Base-by-base conservation (phyloP, 2,113 vertebrate species). In the Danionella cerebrum region DNA sequence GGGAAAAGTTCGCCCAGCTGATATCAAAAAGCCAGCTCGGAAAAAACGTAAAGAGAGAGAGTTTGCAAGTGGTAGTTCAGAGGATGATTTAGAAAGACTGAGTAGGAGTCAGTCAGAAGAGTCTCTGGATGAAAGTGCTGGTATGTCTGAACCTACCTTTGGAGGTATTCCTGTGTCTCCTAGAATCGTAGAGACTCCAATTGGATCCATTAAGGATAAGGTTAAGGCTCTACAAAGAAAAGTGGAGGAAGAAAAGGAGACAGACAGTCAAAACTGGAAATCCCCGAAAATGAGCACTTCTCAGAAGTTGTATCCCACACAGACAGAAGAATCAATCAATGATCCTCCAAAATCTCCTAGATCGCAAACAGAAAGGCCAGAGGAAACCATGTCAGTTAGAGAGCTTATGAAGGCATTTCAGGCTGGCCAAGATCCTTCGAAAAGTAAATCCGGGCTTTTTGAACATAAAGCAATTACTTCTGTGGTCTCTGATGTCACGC, bases 401-500 rank as follows among this genome's bases (percentile, higher is more conserved):
- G 96, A 99, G 29, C 68, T 99, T 69, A 93, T 98, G 95, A 95
- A 89, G 84, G 93, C 95, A 8, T 99, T 99, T 77, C 96, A 99
- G 70, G 94, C 91, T 6, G 96, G 96, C 9, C 91, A 97, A 70
- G 95, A 98, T 75, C 94, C 93, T 0, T 98, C 96, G 45, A 98
- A 97, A 76, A 90, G 84, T 68, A 89, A 90, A 80, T 84, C 89
- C 0, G 93, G 94, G 13, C 91, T 98, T 57, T 98, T 99, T 86
- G 94, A 98, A 72, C 93, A 98, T 80, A 93, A 91, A 79, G 80
- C 77, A 19, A 18, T 78, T 11, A n/a, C 70, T 24, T 54, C 69
- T 35, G 39, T 87, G 19, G 51, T 38, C 42, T 71, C 74, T 53
- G 51, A 69, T 59, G 45, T 58, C 1, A 41, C 18, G 22, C 45